Evolutionary conservation across 1,140 invertebrate genomes (phyloP), one percentile per base, ranked within the genome.

Genomic region (Pygmarrhopalites habei): DNA sequence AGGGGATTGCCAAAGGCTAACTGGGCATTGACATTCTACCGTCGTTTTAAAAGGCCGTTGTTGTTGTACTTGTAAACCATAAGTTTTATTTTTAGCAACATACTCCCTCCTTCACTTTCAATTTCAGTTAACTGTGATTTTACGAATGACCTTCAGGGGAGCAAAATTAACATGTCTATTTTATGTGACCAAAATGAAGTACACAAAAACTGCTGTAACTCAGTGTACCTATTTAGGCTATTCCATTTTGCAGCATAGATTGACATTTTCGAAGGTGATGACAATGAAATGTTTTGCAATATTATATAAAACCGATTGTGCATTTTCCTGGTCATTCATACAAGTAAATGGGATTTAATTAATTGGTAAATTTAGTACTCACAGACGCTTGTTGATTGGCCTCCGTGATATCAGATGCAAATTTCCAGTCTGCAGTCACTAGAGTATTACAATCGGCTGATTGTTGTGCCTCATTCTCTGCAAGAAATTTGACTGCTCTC

Each of bases 401-500:
- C 58, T 87, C 85, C 0, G 87, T 89, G 47, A 89, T 83, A 73
- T 90, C 89, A 3, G 86, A 89, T 12, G 83, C 84, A 68, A 86
- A 90, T 60, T 82, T 81, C 87, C 88, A 90, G 68, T 87, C 62
- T 1, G 51, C 57, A 21, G 39, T 46, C 10, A 53, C 58, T n/a
- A 39, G 39, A 23, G 60, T 49, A 43, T 53, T 44, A 47, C 66
- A 67, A 43, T 61, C 58, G n/a, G 41, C 12, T 3, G 53, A 59
- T 5, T 41, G 29, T 19, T 12, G 39, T 25, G 41, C 1, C 26
- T 67, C 56, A 1, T 60, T 26, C 19, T 63, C 47, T 1, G 25
- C 25, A 12, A 52, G 35, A 35, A 62, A 58, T 14, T 53, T 44
- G 53, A 21, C 46, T 23, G 14, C 46, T 7, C 23, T 23, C 7